Evolutionary conservation across 2,113 vertebrate species (phyloP).

Genomic region (Noturus placidus): DNA sequence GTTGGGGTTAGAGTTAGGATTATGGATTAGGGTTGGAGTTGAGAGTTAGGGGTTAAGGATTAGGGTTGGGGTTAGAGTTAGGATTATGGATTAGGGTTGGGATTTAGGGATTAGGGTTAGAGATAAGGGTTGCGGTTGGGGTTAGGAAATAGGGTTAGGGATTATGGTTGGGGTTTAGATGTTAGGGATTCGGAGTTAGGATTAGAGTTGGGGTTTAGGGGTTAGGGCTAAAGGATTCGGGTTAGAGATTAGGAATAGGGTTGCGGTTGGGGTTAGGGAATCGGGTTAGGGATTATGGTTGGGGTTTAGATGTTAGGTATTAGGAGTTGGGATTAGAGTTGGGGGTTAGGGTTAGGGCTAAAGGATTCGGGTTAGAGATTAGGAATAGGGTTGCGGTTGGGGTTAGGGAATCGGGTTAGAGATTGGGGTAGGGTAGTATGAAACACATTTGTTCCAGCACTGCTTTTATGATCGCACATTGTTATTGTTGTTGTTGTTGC

Average conservation of each 20-base stretch:
- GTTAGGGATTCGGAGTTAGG: neutral
- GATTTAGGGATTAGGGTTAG: neutral
- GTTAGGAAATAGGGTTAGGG: neutral
- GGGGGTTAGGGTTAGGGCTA: neutral
- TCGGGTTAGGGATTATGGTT: neutral
- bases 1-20: neutral
- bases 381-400: neutral
- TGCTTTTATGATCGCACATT: neutral
- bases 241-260: neutral
- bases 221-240: neutral
- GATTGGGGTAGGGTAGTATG: neutral
- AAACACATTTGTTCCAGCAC: neutral
- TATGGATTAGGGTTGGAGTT: neutral
- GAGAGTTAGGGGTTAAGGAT: neutral
- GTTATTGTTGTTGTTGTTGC: conserved; percentile 61
- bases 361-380: neutral
- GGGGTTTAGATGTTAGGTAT: neutral
- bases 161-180: neutral
- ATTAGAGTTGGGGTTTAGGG: neutral
- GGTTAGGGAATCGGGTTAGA: neutral
- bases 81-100: no score
- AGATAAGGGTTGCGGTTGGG: neutral
- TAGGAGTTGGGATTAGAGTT: neutral
- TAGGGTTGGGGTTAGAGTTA: neutral
- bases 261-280: no score